These are phyloP conservation scores for Dermatemys mawii DNA, from an alignment of 2,113 vertebrate species.

Conservation along the genomic window DNA sequence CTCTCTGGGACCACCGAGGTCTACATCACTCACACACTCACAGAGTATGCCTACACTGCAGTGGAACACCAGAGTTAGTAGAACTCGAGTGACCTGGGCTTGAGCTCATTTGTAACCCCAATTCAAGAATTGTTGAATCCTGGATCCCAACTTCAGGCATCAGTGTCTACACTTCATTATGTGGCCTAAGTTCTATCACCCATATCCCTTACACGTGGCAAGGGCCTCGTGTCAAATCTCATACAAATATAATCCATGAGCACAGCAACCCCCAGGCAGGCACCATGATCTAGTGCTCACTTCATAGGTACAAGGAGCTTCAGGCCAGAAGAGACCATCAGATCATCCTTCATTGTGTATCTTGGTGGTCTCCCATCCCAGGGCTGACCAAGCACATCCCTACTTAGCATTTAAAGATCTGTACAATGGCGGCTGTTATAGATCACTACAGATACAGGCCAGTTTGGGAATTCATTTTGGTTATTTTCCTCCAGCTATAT, in stretches of 20 bases:
- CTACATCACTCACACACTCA: slow-evolving; percentile 7
- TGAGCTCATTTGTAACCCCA: neutral
- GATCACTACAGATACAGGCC: neutral
- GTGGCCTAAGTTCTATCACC: neutral
- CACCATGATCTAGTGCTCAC: neutral
- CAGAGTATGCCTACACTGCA: rapidly evolving
- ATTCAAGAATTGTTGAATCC: too few species aligned
- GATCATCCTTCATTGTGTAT: neutral
- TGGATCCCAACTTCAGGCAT: too few species aligned
- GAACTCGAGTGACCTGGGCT: neutral
- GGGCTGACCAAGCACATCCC: slow-evolving; percentile 1
- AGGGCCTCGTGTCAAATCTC: rapidly evolving
- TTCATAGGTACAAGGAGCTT: neutral
- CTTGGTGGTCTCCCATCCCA: neutral
- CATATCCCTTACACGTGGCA: neutral
- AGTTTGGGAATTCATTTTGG: neutral
- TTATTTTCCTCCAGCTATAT: neutral
- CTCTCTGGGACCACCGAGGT: slow-evolving; percentile 24
- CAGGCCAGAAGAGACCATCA: neutral
- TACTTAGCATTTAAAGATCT: slow-evolving; percentile 7
- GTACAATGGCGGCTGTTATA: neutral
- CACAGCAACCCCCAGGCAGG: neutral
- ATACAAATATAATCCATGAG: neutral
- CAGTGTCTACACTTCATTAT: too few species aligned
- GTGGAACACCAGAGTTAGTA: neutral